Conservation (phyloP, 2,113 vertebrate species). For the Sceloporus tristichus region DNA sequence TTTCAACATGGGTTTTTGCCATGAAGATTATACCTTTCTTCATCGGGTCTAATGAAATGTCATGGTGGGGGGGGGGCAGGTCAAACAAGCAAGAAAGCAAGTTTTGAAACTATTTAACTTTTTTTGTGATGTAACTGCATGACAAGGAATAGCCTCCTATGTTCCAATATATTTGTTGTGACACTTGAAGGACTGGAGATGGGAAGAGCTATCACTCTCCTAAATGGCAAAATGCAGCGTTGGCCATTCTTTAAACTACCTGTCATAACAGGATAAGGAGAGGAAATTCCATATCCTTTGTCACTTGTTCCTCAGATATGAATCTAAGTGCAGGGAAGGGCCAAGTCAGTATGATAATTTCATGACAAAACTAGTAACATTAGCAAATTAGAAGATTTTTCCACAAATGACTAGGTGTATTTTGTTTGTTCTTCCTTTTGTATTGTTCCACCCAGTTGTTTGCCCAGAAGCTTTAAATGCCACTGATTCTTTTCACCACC, state of each 20-base stretch:
- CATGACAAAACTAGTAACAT: not conserved
- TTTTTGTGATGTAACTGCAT: constrained; percentile 10
- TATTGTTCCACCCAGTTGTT: not conserved
- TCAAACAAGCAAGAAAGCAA: constrained; percentile 9
- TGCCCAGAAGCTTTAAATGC: not conserved
- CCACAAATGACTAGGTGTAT: not conserved
- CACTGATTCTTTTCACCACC: not conserved
- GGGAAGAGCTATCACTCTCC: not conserved
- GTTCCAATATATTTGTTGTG: not conserved
- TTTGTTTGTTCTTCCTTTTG: not conserved
- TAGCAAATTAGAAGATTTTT: not conserved
- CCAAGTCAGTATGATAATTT: not conserved
- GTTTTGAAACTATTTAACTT: constrained; percentile 14
- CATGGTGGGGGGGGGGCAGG: not conserved
- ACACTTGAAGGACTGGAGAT: not conserved
- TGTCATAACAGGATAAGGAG: not conserved
- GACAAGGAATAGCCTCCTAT: constrained; percentile 24
- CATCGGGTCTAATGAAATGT: constrained; percentile 27
- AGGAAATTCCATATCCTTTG: not conserved
- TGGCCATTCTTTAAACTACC: not conserved
- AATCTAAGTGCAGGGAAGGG: not conserved
- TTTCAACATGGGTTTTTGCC: constrained; percentile 43
- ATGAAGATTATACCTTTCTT: constrained; percentile 31
- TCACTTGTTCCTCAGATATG: not conserved
- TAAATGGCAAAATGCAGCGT: not conserved